A percentile compares a stretch with the other conserved stretches of the same genome.
These are phyloP conservation scores for Chauna torquata DNA, from an alignment of 2,113 vertebrate species.

Conservation along the genomic window DNA sequence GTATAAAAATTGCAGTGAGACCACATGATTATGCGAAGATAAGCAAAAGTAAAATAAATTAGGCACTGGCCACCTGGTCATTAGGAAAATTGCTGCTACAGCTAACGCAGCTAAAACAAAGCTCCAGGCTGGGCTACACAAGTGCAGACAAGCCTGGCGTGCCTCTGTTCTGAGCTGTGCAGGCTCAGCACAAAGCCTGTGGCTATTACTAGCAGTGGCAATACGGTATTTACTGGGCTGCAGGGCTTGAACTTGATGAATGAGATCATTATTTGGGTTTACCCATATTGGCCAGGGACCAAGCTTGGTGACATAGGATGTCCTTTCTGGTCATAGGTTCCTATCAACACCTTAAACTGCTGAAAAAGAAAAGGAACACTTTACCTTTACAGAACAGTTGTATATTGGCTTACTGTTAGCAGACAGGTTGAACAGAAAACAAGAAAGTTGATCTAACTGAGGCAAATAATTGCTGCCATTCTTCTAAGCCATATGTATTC, in stretches of 20 bases:
- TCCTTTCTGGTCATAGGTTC: neutral
- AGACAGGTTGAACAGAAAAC: neutral
- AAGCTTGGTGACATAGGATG: neutral
- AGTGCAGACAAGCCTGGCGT: neutral
- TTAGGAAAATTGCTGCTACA: constrained; percentile 51
- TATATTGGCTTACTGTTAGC: neutral
- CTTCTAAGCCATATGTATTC: constrained; percentile 12
- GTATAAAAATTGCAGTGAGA: constrained; percentile 7
- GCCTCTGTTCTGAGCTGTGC: neutral
- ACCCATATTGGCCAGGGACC: neutral
- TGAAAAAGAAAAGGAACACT: neutral
- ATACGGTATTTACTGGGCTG: neutral
- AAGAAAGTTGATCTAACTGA: constrained; percentile 16
- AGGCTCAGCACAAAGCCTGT: constrained; percentile 1
- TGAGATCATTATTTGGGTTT: neutral
- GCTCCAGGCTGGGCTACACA: neutral
- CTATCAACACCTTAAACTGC: neutral
- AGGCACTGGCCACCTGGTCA: constrained; percentile 41
- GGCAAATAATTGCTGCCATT: constrained; percentile 33
- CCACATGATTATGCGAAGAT: neutral
- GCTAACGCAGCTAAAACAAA: constrained; percentile 30
- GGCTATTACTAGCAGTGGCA: neutral
- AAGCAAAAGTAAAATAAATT: constrained; percentile 50
- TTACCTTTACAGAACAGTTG: neutral
- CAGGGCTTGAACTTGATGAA: neutral